A percentile compares a stretch with the other conserved stretches of the same genome.
Conservation (phyloP, 1,140 invertebrate species). For the Dendrolimus punctatus region DNA sequence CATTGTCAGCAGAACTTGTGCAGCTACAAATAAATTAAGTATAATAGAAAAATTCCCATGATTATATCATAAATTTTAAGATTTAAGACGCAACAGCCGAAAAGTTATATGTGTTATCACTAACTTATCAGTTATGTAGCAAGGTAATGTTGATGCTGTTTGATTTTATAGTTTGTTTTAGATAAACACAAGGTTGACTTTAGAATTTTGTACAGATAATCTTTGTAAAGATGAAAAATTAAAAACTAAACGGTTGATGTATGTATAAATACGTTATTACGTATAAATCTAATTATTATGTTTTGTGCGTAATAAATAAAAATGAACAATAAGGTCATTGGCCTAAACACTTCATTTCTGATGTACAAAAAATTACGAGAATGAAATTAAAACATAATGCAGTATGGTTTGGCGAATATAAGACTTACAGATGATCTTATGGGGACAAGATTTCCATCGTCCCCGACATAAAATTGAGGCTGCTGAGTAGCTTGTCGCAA, state of each 20-base stretch:
- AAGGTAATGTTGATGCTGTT: too few relatives aligned
- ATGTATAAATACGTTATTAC: constrained; percentile 2
- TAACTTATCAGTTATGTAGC: too few relatives aligned
- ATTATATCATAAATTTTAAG: too few relatives aligned
- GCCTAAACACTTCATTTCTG: constrained; percentile 1
- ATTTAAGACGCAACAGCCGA: too few relatives aligned
- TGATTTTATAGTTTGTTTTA: too few relatives aligned
- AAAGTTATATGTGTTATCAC: too few relatives aligned
- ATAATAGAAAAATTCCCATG: neutral
- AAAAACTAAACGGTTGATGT: neutral
- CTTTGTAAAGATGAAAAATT: neutral
- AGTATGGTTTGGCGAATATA: neutral
- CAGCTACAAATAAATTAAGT: constrained; percentile 28
- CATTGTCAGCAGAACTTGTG: constrained; percentile 45
- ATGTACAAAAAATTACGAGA: neutral
- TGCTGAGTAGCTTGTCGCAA: constrained; percentile 77
- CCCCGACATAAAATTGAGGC: constrained; percentile 79
- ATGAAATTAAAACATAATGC: neutral
- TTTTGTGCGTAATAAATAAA: neutral
- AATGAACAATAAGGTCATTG: constrained; percentile 6
- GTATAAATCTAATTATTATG: too few relatives aligned
- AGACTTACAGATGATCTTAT: constrained; percentile 68
- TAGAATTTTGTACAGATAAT: constrained; percentile 1
- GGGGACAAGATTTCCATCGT: constrained; percentile 74
- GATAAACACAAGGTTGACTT: neutral